Evolutionary conservation across 2,888 invertebrate species (phyloP).

Genomic region (Thera britannica): DNA sequence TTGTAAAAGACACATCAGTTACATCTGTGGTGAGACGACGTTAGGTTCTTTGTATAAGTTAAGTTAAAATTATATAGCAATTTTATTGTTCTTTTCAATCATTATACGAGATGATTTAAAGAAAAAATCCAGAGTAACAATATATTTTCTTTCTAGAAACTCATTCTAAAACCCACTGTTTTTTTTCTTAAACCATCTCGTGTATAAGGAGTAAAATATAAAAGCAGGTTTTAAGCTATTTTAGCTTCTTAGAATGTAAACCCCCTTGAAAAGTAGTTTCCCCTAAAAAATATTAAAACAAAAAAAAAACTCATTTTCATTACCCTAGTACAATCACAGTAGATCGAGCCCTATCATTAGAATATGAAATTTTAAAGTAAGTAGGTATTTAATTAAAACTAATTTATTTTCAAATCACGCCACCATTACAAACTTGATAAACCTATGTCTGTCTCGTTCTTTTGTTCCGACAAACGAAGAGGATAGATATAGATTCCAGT

Average conservation of each 20-base stretch:
- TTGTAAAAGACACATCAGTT: constrained; percentile 72
- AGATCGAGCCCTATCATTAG: constrained; percentile 33
- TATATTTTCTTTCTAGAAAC: not conserved
- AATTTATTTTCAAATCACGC: constrained; percentile 28
- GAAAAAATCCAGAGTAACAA: not conserved
- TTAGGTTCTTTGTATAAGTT: constrained; percentile 60
- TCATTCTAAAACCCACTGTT: not conserved
- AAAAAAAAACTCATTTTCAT: constrained; percentile 35
- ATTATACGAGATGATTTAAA: constrained; percentile 1
- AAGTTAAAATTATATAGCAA: constrained; percentile 15
- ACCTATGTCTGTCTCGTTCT: constrained; percentile 17
- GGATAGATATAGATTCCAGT: constrained; percentile 15
- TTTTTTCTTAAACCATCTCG: constrained; percentile 8
- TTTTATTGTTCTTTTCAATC: constrained; percentile 6
- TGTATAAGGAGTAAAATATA: not conserved
- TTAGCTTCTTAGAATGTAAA: constrained; percentile 20
- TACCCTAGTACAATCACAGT: constrained; percentile 37
- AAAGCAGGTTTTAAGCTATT: constrained; percentile 17
- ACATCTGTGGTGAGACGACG: constrained; percentile 85
- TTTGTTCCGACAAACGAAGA: constrained; percentile 11
- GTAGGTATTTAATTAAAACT: constrained; percentile 31
- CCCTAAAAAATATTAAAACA: constrained; percentile 20
- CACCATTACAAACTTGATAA: not conserved
- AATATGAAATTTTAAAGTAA: constrained; percentile 27
- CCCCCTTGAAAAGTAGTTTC: constrained; percentile 25